phyloP scores from a whole-genome alignment of 2,888 invertebrate species.

The Acleris laterana region DNA sequence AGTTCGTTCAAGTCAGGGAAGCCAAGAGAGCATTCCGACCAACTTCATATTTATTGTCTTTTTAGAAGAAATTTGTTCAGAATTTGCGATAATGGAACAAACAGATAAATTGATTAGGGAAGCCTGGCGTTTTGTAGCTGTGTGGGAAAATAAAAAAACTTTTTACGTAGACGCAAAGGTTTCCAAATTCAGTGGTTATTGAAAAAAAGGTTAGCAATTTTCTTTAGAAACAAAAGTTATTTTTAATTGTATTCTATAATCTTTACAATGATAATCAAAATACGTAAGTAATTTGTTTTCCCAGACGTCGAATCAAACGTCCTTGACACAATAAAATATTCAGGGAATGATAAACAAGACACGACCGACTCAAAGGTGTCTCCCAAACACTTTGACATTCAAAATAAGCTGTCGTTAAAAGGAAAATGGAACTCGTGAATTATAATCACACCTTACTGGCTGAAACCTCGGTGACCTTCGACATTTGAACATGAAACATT shows the following conservation, averaged over 20 bases:
- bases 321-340: constrained; percentile 14
- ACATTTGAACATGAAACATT: background rate
- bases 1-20: constrained; percentile 1
- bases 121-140: too few species aligned
- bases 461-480: background rate
- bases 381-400: background rate
- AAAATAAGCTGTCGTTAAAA: background rate
- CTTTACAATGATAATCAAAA: too few species aligned
- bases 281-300: background rate
- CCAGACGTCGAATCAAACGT: background rate
- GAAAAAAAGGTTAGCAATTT: too few species aligned
- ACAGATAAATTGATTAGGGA: background rate
- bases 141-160: too few species aligned
- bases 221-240: too few species aligned
- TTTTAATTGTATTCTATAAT: too few species aligned
- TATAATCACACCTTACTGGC: background rate
- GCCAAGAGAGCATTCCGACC: background rate
- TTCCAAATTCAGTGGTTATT: too few species aligned
- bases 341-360: constrained; percentile 12
- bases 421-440: background rate
- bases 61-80: constrained; percentile 1
- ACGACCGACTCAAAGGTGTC: background rate
- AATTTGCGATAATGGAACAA: background rate
- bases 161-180: too few species aligned
- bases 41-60: constrained; percentile 2